These are phyloP conservation scores for Plebejus melissa DNA, from an alignment of 2,888 invertebrate genomes.

Conservation along the genomic window DNA sequence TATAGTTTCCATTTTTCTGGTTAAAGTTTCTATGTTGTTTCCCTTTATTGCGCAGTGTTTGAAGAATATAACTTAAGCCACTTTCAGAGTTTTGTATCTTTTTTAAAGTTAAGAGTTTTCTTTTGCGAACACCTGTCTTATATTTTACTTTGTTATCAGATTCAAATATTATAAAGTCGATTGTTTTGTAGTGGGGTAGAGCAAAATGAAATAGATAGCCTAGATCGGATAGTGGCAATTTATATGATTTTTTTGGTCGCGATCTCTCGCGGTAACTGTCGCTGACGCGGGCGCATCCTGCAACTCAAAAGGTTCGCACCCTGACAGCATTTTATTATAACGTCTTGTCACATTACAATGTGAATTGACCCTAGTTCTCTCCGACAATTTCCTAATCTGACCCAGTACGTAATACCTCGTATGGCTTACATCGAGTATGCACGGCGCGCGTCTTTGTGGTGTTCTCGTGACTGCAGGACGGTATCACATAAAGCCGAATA, in stretches of 20 bases:
- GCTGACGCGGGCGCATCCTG: no score
- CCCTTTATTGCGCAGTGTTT: constrained; percentile 1
- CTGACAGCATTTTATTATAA: no score
- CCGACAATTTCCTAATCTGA: background rate
- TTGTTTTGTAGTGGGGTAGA: no score
- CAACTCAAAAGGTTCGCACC: no score
- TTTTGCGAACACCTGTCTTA: background rate
- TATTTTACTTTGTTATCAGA: background rate
- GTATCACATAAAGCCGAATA: background rate
- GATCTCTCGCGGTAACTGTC: no score
- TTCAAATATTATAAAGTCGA: background rate
- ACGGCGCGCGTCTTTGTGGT: background rate
- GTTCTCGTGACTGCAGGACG: background rate
- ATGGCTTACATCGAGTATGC: background rate
- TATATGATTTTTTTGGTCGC: no score
- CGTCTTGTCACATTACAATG: no score
- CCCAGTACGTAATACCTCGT: background rate
- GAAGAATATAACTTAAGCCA: background rate
- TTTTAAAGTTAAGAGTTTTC: background rate
- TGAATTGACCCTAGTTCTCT: background rate
- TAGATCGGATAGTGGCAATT: no score
- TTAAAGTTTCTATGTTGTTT: constrained; percentile 8
- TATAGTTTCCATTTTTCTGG: constrained; percentile 4
- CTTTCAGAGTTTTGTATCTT: background rate
- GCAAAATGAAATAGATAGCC: no score